phyloP scores from a whole-genome alignment of 2,113 vertebrate genomes.

The Notarius lentiginosus region DNA sequence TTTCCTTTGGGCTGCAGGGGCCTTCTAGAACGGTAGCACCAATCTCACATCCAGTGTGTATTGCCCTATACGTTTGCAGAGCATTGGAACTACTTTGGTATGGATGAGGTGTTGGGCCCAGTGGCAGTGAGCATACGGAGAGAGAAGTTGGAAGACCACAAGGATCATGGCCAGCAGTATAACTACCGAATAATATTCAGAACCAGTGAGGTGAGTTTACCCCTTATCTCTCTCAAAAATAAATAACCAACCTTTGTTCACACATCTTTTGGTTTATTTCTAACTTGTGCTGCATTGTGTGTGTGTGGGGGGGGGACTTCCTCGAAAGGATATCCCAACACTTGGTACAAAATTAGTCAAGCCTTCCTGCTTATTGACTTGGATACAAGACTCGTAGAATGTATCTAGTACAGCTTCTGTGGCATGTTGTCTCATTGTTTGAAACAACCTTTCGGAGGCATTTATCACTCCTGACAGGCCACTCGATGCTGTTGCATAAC shows the following conservation, averaged over 20 bases:
- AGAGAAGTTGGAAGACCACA: slow-evolving; percentile 94
- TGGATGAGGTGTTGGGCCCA: slow-evolving; percentile 93
- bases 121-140: slow-evolving; percentile 95
- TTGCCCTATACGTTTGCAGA: slow-evolving; percentile 67
- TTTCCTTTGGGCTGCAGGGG: neutral
- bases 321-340: neutral
- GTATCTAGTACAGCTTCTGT: neutral
- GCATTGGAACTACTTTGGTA: slow-evolving; percentile 98
- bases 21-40: neutral
- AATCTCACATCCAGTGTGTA: neutral
- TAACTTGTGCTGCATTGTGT: neutral
- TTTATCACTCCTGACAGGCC: neutral
- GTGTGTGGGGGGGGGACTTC: neutral
- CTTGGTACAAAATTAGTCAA: neutral
- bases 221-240: neutral
- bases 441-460: neutral
- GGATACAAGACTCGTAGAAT: neutral
- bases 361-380: neutral
- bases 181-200: slow-evolving; percentile 96
- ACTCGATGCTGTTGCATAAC: neutral
- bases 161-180: slow-evolving; percentile 93
- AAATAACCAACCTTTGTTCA: neutral
- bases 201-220: slow-evolving; percentile 88
- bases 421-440: neutral
- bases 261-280: neutral